These are phyloP conservation scores for Drosophila chauvacae DNA, from an alignment of 1,140 invertebrate species.

Conservation along the genomic window DNA sequence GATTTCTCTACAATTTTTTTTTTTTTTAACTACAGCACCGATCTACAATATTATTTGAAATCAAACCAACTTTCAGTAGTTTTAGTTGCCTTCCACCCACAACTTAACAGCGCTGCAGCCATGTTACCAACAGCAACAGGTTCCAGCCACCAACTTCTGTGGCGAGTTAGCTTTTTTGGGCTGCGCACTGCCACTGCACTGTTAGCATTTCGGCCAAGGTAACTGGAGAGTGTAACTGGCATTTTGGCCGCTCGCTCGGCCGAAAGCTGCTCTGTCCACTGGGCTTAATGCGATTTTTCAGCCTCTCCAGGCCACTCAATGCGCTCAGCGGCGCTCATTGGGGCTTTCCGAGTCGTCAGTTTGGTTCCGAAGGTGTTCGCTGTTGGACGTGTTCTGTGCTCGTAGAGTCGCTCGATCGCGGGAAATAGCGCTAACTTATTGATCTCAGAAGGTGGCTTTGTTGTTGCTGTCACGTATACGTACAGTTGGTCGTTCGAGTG, in stretches of 20 bases:
- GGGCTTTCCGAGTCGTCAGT: slow-evolving; percentile 10
- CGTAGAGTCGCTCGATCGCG: slow-evolving; percentile 38
- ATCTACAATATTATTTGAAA: background rate
- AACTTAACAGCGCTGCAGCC: background rate
- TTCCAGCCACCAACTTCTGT: slow-evolving; percentile 25
- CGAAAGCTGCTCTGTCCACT: slow-evolving; percentile 18
- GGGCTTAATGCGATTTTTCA: slow-evolving; percentile 12
- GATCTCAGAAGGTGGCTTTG: slow-evolving; percentile 80
- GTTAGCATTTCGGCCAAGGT: slow-evolving; percentile 71
- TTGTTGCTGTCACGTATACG: slow-evolving; percentile 54
- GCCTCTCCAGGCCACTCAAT: slow-evolving; percentile 56
- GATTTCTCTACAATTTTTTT: no score
- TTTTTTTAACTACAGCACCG: no score
- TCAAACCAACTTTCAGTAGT: background rate
- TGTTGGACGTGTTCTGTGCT: slow-evolving; percentile 64
- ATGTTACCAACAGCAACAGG: slow-evolving; percentile 52
- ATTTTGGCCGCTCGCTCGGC: slow-evolving; percentile 17
- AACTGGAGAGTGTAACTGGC: slow-evolving; percentile 32
- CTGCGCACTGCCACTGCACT: slow-evolving; percentile 16
- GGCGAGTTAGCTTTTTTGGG: slow-evolving; percentile 4
- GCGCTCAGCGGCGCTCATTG: slow-evolving; percentile 37
- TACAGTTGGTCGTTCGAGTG: slow-evolving; percentile 12
- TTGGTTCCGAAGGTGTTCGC: slow-evolving; percentile 67
- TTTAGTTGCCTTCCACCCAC: background rate
- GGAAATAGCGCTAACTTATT: slow-evolving; percentile 51